Evolutionary conservation across 2,113 vertebrate genomes (phyloP), one percentile per base, ranked within the genome.

Genomic region (Pseudorhombus dupliciocellatus): DNA sequence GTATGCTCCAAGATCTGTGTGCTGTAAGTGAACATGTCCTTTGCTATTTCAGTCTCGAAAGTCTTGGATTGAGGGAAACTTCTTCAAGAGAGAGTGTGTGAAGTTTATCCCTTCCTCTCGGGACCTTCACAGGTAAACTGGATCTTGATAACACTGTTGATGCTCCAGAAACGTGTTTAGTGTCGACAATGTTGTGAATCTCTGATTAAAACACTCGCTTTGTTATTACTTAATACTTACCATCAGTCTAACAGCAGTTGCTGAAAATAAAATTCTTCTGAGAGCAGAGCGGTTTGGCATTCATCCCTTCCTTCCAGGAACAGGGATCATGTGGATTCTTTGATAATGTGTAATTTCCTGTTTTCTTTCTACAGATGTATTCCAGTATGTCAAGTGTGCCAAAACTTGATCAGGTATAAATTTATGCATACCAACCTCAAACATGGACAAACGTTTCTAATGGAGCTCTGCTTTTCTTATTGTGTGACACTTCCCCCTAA

Each of bases 61-160:
- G 87, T 94, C 94, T 69, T 99, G 97, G 98, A 98, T 98, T 0
- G 96, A 97, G 92, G 94, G 90, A n/a, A 93, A 91, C 51, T 96
- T 98, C 86, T 90, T 71, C 87, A 98, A 95, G 91, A 95, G 97
- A 90, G 97, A 99, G 80, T 99, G 97, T 90, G 91, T 90, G 64
- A 94, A 93, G 86, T 93, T 98, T 68, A 94, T 98, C 78, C 94
- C 95, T 34, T 94, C 85, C 66, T 95, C 95, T 34, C 94, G 93
- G 85, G 95, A 96, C 80, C 87, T 92, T 1, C 90, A 92, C 84
- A 89, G 90, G 90, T 92, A 87, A 80, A 64, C 25, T 56, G 14
- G 16, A n/a, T 25, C 55, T 48, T 65, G 66, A 67, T 59, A 20
- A 10, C 26, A 37, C 20, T 54, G 50, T 74, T 21, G 20, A 62